Base-by-base conservation (phyloP, 2,113 vertebrate genomes). In the Periophthalmodon schlosseri region DNA sequence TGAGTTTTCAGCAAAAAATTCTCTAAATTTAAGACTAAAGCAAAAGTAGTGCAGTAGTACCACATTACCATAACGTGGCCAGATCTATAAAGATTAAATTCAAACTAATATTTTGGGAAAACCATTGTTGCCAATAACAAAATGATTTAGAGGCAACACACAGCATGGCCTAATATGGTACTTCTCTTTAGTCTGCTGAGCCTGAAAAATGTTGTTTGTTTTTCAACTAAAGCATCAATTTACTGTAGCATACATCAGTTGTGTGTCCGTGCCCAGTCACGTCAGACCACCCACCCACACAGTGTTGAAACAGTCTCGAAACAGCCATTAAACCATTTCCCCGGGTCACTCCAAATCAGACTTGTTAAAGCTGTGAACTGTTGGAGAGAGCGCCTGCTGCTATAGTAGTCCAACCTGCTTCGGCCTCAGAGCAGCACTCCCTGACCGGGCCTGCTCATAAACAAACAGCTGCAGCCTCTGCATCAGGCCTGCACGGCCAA, bases 211-310 rank as follows among this genome's bases (percentile, higher is more conserved):
- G n/a, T 72, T 89, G 86, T 92, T 92, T 93, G 88, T 92, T 94
- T 86, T 89, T 88, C 84, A 82, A 65, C 75, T 49, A 76, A 92
- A 91, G 89, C 83, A 84, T 91, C 89, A 84, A 86, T 93, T 89
- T 82, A 76, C 76, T 73, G 75, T 77, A 77, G 80, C 80, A 91
- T 88, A 89, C 87, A 92, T 89, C 86, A 87, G 86, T 81, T 86
- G 68, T 74, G 80, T 7, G 70, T 86, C 81, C 85, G 66, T 86
- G 87, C 85, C 86, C 88, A 63, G 87, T 84, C 74, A 15, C 75
- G 64, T 80, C 28, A 68, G 93, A 94, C 94, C 93, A 93, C 94
- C 94, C 94, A 94, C 90, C 81, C 90, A 74, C 86, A 82, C 64
- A 23, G 81, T 79, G 85, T 81, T 85, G 89, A 91, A 91, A 90